Conservation (phyloP, 2,797 vertebrate genomes). For the Phataginus tricuspis region DNA sequence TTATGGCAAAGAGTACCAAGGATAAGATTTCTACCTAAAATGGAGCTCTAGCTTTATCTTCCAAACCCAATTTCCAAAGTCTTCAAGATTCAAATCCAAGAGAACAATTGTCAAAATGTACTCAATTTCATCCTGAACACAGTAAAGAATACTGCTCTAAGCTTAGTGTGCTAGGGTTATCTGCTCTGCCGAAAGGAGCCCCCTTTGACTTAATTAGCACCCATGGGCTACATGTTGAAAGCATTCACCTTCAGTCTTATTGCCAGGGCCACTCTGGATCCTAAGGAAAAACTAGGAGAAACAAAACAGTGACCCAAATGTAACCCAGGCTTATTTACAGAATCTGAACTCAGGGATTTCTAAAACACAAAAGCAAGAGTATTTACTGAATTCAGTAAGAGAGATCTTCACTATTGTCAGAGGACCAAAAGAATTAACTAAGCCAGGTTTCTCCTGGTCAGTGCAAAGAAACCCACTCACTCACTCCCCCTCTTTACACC, state of each 20-base stretch:
- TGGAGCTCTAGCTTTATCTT: conserved; percentile 29
- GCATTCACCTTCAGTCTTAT: conserved; percentile 55
- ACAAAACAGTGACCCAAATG: conserved; percentile 38
- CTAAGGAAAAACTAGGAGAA: conserved; percentile 35
- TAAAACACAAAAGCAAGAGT: conserved; percentile 55
- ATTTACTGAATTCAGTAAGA: conserved; percentile 57
- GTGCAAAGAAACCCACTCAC: conserved; percentile 1
- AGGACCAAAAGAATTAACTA: conserved; percentile 50
- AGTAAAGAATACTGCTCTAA: conserved; percentile 9
- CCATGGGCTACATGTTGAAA: conserved; percentile 13
- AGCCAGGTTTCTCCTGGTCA: neutral
- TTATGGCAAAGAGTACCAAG: conserved; percentile 27
- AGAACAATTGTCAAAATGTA: conserved; percentile 58
- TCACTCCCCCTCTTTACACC: neutral
- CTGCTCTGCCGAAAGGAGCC: conserved; percentile 40
- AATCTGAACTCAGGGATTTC: conserved; percentile 56
- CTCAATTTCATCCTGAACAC: conserved; percentile 44
- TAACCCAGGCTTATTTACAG: conserved; percentile 33
- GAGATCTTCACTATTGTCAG: conserved; percentile 2
- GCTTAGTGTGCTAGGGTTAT: neutral
- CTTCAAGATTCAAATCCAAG: conserved; percentile 60
- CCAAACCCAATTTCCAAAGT: conserved; percentile 1
- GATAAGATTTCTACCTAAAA: conserved; percentile 36
- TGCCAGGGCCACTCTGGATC: conserved; percentile 28
- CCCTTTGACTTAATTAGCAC: conserved; percentile 47